A percentile compares a stretch with the other conserved stretches of the same genome.
Evolutionary conservation across 2,888 invertebrate species (phyloP).

Genomic region (Dorcus parallelipipedus): DNA sequence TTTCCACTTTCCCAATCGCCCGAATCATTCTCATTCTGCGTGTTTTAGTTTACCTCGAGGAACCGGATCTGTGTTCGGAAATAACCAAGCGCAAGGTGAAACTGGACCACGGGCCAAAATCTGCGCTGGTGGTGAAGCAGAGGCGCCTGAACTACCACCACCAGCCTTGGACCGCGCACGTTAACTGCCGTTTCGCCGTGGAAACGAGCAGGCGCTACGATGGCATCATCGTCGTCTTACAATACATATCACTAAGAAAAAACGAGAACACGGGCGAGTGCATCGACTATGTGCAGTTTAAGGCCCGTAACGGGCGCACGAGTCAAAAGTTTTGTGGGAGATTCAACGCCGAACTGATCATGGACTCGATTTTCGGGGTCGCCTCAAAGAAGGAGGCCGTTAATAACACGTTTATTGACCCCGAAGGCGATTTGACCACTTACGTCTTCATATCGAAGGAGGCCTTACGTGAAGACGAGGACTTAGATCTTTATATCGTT

Average conservation of each 20-base stretch:
- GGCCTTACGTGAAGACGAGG: conserved; percentile 31
- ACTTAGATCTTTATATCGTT: conserved; percentile 46
- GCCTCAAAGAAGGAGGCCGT: neutral
- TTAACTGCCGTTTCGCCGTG: conserved; percentile 42
- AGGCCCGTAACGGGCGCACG: conserved; percentile 31
- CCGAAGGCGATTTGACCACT: conserved; percentile 44
- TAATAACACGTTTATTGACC: conserved; percentile 8
- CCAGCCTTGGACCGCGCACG: conserved; percentile 22
- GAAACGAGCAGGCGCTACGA: conserved; percentile 26
- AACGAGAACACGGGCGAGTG: conserved; percentile 45
- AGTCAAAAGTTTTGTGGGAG: conserved; percentile 42
- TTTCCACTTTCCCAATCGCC: neutral
- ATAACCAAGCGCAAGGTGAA: conserved; percentile 5
- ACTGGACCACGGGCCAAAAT: conserved; percentile 3
- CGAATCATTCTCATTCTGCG: neutral
- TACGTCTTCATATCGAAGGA: conserved; percentile 45
- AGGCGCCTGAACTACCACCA: conserved; percentile 3
- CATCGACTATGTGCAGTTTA: conserved; percentile 51
- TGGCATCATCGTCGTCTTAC: conserved; percentile 53
- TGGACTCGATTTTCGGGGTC: conserved; percentile 17
- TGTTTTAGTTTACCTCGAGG: conserved; percentile 8
- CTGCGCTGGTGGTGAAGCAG: conserved; percentile 1
- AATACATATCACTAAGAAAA: conserved; percentile 49
- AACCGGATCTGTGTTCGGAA: conserved; percentile 10
- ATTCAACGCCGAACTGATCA: conserved; percentile 36